These are phyloP conservation scores for Crotalus horridus DNA, from an alignment of 2,113 vertebrate genomes.

Conservation along the genomic window DNA sequence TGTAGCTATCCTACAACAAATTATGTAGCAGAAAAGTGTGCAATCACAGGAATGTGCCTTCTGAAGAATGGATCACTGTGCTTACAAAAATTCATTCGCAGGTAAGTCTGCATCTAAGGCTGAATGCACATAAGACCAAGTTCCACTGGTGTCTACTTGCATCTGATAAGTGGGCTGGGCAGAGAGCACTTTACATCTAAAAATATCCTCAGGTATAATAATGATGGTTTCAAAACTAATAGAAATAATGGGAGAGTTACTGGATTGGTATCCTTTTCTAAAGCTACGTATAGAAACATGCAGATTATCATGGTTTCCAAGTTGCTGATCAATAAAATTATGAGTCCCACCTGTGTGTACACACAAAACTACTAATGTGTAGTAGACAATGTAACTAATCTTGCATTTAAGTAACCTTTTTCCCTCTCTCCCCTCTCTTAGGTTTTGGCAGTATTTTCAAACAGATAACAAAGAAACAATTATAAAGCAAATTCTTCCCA, in stretches of 20 bases:
- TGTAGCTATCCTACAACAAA: background rate
- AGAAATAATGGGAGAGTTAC: background rate
- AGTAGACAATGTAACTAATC: background rate
- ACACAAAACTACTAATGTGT: background rate
- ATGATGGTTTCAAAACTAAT: background rate
- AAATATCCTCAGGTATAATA: background rate
- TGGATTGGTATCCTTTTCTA: background rate
- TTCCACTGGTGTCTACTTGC: background rate
- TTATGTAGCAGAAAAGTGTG: background rate
- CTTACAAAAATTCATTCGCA: background rate
- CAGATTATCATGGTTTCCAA: background rate
- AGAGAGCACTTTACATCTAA: background rate
- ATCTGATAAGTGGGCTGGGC: background rate
- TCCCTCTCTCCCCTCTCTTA: background rate
- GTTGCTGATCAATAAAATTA: background rate
- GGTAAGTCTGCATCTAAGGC: background rate
- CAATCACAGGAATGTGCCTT: background rate
- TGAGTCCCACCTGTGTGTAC: background rate
- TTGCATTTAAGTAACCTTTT: background rate
- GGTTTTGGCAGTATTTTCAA: slow-evolving; percentile 13
- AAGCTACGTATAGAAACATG: background rate
- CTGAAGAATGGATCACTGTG: background rate
- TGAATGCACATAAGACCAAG: background rate
- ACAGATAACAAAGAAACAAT: background rate
- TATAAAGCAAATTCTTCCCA: slow-evolving; percentile 24